Percentiles rank a stretch among this genome's conserved stretches.
Conservation (phyloP, 2,888 invertebrate species). For the Pinctada fucata region DNA sequence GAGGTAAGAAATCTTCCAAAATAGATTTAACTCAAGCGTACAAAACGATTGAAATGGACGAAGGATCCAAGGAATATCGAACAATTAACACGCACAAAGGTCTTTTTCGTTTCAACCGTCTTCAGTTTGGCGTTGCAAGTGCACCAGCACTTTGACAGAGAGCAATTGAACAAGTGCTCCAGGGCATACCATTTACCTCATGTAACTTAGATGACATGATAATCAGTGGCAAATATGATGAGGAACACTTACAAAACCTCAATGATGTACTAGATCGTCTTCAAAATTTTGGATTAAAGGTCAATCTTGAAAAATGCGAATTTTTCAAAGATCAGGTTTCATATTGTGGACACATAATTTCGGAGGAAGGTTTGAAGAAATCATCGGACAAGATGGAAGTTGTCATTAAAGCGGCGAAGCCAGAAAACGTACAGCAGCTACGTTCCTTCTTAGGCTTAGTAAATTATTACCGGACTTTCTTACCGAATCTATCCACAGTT, state of each 20-base stretch:
- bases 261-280: constrained; percentile 9
- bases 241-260: constrained; percentile 26
- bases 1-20: constrained; percentile 50
- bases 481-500: constrained; percentile 23
- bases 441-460: constrained; percentile 22
- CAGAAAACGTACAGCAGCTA: constrained; percentile 29
- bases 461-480: constrained; percentile 24
- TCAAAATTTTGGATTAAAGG: background rate
- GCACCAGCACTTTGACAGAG: constrained; percentile 51
- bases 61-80: constrained; percentile 32
- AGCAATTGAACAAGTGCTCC: constrained; percentile 43
- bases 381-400: constrained; percentile 15
- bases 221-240: constrained; percentile 26
- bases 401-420: constrained; percentile 11
- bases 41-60: constrained; percentile 42
- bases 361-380: no score
- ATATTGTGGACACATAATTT: no score
- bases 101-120: constrained; percentile 43
- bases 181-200: constrained; percentile 22
- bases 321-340: background rate
- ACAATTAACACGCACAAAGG: constrained; percentile 52
- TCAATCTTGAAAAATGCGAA: constrained; percentile 16
- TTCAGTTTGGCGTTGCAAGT: constrained; percentile 45
- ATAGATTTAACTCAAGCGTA: constrained; percentile 52
- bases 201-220: constrained; percentile 42